Percentiles rank a stretch among this genome's conserved stretches.
Conservation (phyloP, 2,797 vertebrate species). For the Cynopterus sphinx region DNA sequence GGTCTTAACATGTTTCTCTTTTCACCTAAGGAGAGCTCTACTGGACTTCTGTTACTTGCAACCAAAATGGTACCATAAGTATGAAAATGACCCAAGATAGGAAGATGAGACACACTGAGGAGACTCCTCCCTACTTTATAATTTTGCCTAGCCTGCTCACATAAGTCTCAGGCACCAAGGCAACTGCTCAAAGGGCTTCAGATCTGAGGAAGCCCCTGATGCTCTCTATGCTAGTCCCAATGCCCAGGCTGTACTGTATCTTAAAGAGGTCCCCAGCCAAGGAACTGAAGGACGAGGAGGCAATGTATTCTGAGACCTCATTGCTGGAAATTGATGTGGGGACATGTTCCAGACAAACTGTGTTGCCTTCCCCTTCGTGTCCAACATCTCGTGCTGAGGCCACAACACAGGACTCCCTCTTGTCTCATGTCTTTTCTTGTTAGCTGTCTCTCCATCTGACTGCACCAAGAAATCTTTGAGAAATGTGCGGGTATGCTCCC, state of each 20-base stretch:
- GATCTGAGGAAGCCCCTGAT: not conserved
- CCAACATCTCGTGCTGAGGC: not conserved
- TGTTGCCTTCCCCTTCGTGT: not conserved
- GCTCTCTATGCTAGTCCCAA: not conserved
- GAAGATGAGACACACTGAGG: not conserved
- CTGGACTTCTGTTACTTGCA: not conserved
- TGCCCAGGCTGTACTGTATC: not conserved
- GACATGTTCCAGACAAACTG: not conserved
- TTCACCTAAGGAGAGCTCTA: not conserved
- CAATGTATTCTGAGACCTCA: accelerated
- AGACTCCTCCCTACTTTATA: not conserved
- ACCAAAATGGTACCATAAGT: not conserved
- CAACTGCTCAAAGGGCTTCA: not conserved
- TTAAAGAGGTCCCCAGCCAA: not conserved
- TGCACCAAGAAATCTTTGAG: not conserved
- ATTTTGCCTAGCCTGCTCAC: not conserved
- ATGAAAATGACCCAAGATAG: not conserved
- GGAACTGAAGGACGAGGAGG: not conserved
- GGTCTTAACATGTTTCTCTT: not conserved
- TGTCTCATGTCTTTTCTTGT: not conserved
- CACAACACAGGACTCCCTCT: not conserved
- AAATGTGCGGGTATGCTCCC: not conserved
- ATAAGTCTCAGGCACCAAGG: not conserved
- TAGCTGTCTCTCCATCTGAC: not conserved
- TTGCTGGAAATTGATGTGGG: not conserved